Base-by-base conservation (phyloP, 2,888 invertebrate genomes). In the Antitype chi region DNA sequence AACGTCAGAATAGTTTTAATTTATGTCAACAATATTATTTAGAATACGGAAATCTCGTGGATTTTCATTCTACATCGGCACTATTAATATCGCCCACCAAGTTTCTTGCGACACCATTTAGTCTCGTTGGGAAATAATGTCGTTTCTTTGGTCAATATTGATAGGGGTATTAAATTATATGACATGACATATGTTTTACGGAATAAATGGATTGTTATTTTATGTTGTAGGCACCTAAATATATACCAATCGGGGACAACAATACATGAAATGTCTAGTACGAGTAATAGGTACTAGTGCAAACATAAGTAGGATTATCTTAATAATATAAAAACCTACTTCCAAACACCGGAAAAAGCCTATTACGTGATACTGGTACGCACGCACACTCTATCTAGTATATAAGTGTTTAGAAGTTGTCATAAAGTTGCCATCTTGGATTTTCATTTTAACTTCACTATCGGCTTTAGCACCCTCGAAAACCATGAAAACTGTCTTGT, bases 1-100 rank as follows among this genome's bases (percentile, higher is more conserved):
- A 93, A 93, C 88, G 94, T 94, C 92, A 93, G 90, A 91, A 89
- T 86, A 81, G 79, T 87, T 92, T 92, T 92, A 92, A 94, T 94
- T 93, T 94, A 95, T 94, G 88, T 81, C 87, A 81, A 91, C 90
- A 90, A 92, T 38, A 38, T 93, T 91, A 90, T 86, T 89, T 85
- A 84, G 74, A 90, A 92, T 92, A 92, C 91, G 92, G 91, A 92
- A 93, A 92, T 90, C 86, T 91, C 76, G 82, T 89, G 85, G 90
- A 91, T 90, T 91, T 89, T 89, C 87, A 91, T 89, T 90, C 89
- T 86, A 87, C 87, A 85, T 90, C 87, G 81, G 85, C 84, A 87
- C 89, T 92, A 92, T 91, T 85, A 85, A 90, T 86, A 90, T 89
- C 92, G 86, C 91, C 91, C 90, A 92, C 91, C 80, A 64, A 57